Evolutionary conservation across 2,113 vertebrate genomes (phyloP).

Genomic region (Barbus barbus): DNA sequence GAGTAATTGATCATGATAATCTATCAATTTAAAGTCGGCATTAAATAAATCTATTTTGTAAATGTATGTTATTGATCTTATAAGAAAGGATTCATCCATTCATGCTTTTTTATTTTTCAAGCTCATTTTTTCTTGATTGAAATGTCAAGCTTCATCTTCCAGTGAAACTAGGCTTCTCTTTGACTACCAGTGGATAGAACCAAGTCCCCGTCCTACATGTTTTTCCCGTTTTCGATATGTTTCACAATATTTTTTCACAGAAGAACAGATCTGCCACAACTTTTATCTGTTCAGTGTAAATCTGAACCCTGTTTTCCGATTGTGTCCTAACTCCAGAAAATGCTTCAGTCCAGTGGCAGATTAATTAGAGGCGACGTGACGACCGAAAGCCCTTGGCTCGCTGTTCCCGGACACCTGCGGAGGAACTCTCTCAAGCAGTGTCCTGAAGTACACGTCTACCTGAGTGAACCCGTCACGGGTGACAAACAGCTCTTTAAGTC

Average conservation of each 20-base stretch:
- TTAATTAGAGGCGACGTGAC: not conserved
- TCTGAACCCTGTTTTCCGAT: not conserved
- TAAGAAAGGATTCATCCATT: not conserved
- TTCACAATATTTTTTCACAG: not conserved
- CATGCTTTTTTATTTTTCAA: not conserved
- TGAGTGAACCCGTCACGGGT: slow-evolving; percentile 25
- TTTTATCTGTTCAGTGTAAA: not conserved
- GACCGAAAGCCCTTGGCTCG: not conserved
- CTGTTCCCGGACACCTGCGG: not conserved
- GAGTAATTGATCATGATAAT: not conserved
- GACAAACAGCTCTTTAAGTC: too few species aligned
- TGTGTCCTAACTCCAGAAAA: not conserved
- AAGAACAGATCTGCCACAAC: not conserved
- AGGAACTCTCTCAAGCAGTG: not conserved
- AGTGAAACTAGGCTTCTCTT: not conserved
- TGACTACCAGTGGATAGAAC: not conserved
- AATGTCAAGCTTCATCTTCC: not conserved
- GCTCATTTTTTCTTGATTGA: not conserved
- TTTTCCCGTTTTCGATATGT: too few species aligned
- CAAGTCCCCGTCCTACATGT: not conserved
- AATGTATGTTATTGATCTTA: not conserved
- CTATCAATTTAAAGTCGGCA: not conserved
- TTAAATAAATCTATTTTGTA: not conserved
- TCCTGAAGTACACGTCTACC: slow-evolving; percentile 31
- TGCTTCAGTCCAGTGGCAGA: not conserved